Base-by-base conservation (phyloP, 1,140 invertebrate species). In the Ceratosolen solmsi region DNA sequence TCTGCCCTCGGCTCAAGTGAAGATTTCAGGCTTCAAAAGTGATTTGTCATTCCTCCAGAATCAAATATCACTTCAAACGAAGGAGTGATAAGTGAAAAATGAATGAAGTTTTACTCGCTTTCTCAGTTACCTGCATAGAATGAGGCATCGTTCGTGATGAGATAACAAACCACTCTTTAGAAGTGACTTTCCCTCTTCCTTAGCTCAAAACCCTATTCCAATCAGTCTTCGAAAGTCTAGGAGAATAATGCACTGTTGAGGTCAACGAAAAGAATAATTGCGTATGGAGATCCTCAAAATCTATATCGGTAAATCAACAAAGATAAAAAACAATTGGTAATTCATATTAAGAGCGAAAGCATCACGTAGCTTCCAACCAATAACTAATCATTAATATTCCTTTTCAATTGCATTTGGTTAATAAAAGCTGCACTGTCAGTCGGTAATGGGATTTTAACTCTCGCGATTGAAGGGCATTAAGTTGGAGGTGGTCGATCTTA, bases 361-460 rank as follows among this genome's bases (percentile, higher is more conserved):
- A 25, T 15, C 30, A 17, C 60, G 5, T 33, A 27, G 30, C 30
- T 63, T 63, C 30, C 27, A 63, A 33, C 3, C 1, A 25, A 30
- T 33, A 27, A 63, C 30, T 33, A 63, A 63, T 63, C 27, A 33
- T 17, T 17, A 20, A 33, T 63, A 36, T 36, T 15, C 60, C 20
- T 63, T 20, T 63, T 36, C 60, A 63, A 27, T 2, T 8, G 25
- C 58, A 2, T 46, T 13, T 46, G 13, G 58, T 9, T 22, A 7
- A 54, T n/a, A 15, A 9, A 54, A 54, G 51, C 9, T 3, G 9
- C 20, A 15, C 58, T 25, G 63, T 36, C 36, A 27, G 0, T 30
- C 2, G 20, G 9, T 54, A 78, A 78, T 54, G 49, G 33, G 9
- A 68, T 70, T 70, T 63, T 20, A 78, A 65, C 30, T n/a, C 9